Conservation (phyloP, 2,797 vertebrate species). For the Alfaro cultratus region DNA sequence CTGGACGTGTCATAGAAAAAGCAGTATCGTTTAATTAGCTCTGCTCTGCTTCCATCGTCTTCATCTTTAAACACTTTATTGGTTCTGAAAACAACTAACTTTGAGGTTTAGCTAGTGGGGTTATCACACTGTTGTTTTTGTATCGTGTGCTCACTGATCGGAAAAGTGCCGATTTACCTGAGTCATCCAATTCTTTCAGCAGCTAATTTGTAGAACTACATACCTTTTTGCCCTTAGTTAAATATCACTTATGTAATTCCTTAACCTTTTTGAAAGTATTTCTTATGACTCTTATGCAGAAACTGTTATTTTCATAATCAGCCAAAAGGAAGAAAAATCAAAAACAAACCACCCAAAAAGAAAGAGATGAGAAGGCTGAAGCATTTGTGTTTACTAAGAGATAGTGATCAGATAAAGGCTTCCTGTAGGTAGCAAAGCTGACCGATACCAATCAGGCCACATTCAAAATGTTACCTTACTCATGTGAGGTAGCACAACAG, state of each 20-base stretch:
- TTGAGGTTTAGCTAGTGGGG: neutral
- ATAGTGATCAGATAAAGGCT: constrained; percentile 48
- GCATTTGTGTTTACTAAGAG: constrained; percentile 38
- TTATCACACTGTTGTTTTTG: neutral
- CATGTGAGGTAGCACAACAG: constrained; percentile 45
- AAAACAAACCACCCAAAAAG: constrained; percentile 29
- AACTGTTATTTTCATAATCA: neutral
- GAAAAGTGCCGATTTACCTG: neutral
- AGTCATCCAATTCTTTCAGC: neutral
- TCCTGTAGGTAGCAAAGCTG: constrained; percentile 50
- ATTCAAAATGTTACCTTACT: constrained; percentile 48
- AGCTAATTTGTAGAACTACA: neutral
- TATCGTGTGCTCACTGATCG: neutral
- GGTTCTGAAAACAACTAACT: neutral
- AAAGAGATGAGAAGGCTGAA: constrained; percentile 26
- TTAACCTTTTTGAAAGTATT: neutral
- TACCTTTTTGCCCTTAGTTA: neutral
- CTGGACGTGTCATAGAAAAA: neutral
- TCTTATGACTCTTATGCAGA: neutral
- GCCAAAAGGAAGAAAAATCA: constrained; percentile 13
- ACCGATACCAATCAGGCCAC: constrained; percentile 47
- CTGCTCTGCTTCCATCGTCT: neutral
- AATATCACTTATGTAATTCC: neutral
- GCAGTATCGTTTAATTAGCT: neutral
- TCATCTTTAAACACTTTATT: neutral